phyloP scores from a whole-genome alignment of 1,140 invertebrate species.

The Diorhabda sublineata region DNA sequence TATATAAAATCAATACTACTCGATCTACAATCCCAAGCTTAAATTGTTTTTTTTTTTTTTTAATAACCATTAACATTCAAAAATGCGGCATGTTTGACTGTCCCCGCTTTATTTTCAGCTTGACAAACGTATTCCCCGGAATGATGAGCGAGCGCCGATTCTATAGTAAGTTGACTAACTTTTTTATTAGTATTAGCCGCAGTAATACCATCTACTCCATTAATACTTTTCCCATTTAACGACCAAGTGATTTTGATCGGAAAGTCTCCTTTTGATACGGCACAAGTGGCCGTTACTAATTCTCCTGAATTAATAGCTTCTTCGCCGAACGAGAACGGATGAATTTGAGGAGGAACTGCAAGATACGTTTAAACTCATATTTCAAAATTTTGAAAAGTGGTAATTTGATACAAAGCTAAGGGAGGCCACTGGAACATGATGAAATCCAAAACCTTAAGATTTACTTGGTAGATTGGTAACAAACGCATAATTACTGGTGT shows the following conservation, averaged over 20 bases:
- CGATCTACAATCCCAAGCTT: slow-evolving; percentile 23
- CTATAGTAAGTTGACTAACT: slow-evolving; percentile 62
- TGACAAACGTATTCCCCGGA: slow-evolving; percentile 71
- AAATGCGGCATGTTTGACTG: slow-evolving; percentile 57
- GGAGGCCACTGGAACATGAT: too few species aligned
- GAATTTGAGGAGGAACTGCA: slow-evolving; percentile 57
- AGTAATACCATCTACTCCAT: slow-evolving; percentile 48
- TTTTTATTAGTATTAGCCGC: slow-evolving; percentile 53
- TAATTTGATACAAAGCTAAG: too few species aligned
- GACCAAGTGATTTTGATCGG: slow-evolving; percentile 65
- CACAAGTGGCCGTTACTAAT: slow-evolving; percentile 66
- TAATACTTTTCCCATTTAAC: slow-evolving; percentile 52
- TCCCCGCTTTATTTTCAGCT: slow-evolving; percentile 62
- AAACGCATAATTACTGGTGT: too few species aligned
- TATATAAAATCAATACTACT: slow-evolving; percentile 49
- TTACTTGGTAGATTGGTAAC: too few species aligned
- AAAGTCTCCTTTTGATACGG: slow-evolving; percentile 64
- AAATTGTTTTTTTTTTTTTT: neutral
- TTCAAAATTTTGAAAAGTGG: too few species aligned
- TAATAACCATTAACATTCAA: slow-evolving; percentile 61
- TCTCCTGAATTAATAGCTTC: slow-evolving; percentile 69
- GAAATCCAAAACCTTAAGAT: too few species aligned
- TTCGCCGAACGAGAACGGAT: slow-evolving; percentile 70
- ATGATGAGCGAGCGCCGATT: slow-evolving; percentile 58
- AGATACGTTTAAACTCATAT: too few species aligned